Percentiles rank a stretch among this genome's conserved stretches.
Conservation (phyloP, 1,140 invertebrate genomes). For the Colletes latitarsis region DNA sequence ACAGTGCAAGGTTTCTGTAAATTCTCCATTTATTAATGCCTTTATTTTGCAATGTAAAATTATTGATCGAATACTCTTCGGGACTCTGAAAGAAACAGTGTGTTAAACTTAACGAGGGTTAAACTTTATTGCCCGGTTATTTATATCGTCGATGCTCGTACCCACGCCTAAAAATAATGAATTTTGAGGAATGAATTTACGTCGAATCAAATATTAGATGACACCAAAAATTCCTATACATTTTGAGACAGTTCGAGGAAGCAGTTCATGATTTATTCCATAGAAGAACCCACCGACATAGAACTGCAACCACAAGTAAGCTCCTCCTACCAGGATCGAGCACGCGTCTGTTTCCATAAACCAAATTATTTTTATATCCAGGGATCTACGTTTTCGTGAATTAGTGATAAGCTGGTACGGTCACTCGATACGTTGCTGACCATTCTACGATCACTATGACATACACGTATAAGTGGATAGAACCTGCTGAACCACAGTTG, state of each 20-base stretch:
- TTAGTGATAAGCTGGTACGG: slow-evolving; percentile 74
- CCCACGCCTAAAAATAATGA: not conserved
- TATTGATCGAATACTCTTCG: too few relatives aligned
- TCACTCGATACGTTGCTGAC: slow-evolving; percentile 64
- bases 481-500: slow-evolving; percentile 43
- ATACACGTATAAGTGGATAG: slow-evolving; percentile 50
- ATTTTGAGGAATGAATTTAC: not conserved
- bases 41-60: too few relatives aligned
- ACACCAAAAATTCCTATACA: slow-evolving; percentile 47
- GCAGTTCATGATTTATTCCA: slow-evolving; percentile 68
- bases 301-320: slow-evolving; percentile 50
- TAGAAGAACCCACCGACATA: slow-evolving; percentile 39
- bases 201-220: slow-evolving; percentile 30
- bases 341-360: slow-evolving; percentile 78
- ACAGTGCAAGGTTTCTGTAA: too few relatives aligned
- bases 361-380: slow-evolving; percentile 79
- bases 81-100: too few relatives aligned
- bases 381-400: slow-evolving; percentile 73
- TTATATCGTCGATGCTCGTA: too few relatives aligned
- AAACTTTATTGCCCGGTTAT: too few relatives aligned
- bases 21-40: too few relatives aligned
- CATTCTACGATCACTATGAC: slow-evolving; percentile 58
- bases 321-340: slow-evolving; percentile 53
- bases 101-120: too few relatives aligned
- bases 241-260: slow-evolving; percentile 47